A percentile compares a stretch with the other conserved stretches of the same genome.
Evolutionary conservation across 2,797 vertebrate genomes (phyloP).

Genomic region (Synaphobranchus kaupii): DNA sequence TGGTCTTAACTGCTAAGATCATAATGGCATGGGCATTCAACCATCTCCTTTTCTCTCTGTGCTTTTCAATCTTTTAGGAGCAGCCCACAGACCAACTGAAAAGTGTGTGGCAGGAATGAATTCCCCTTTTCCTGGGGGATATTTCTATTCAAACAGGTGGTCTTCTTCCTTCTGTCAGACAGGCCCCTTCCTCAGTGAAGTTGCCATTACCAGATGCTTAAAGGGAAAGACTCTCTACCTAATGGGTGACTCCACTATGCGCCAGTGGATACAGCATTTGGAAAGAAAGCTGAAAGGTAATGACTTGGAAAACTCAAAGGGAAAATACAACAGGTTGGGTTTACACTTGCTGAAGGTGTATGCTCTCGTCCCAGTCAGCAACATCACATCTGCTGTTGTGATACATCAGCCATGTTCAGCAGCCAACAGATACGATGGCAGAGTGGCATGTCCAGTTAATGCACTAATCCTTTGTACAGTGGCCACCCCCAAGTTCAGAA

Average conservation of each 20-base stretch:
- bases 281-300: no score
- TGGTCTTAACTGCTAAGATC: neutral
- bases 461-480: neutral
- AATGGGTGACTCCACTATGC: no score
- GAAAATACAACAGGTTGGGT: neutral
- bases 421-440: no score
- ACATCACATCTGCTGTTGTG: no score
- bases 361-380: no score
- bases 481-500: neutral
- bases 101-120: no score
- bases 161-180: constrained; percentile 24
- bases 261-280: no score
- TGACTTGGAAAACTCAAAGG: neutral
- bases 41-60: neutral
- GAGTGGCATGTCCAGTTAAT: no score
- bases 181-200: neutral
- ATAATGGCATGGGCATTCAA: neutral
- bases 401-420: no score
- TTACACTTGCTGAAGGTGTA: no score
- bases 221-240: constrained; percentile 22
- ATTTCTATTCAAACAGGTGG: constrained; percentile 18
- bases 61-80: neutral
- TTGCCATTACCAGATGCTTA: constrained; percentile 15
- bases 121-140: constrained; percentile 18
- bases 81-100: neutral